A percentile compares a stretch with the other conserved stretches of the same genome.
Conservation (phyloP, 2,113 vertebrate species). For the Petrocephalus microphthalmus region DNA sequence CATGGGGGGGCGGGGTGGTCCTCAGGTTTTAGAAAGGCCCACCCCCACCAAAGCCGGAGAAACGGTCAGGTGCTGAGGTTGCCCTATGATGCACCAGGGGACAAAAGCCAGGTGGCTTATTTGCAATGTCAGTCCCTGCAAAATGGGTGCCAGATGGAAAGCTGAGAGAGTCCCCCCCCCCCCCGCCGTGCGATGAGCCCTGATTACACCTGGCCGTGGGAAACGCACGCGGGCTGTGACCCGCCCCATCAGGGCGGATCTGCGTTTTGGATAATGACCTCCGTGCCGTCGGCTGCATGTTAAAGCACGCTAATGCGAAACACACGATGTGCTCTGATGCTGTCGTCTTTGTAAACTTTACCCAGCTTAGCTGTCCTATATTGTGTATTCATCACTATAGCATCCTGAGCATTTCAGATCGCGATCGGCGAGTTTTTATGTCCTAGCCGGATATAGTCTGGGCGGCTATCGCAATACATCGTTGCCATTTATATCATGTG, state of each 20-base stretch:
- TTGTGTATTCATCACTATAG: neutral
- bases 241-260: neutral
- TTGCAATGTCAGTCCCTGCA: constrained; percentile 14
- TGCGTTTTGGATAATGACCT: neutral
- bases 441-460: neutral
- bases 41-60: neutral
- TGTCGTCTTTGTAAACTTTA: neutral
- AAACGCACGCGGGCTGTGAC: neutral
- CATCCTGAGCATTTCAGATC: neutral
- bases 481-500: neutral
- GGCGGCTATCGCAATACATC: neutral
- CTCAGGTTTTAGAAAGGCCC: constrained; percentile 19
- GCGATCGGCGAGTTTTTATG: neutral
- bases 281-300: neutral
- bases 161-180: no score
- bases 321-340: neutral
- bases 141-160: neutral
- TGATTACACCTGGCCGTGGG: neutral
- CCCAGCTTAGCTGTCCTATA: neutral
- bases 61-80: constrained; percentile 30
- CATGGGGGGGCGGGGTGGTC: neutral
- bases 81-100: constrained; percentile 24
- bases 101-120: neutral
- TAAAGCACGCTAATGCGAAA: neutral
- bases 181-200: neutral